These are phyloP conservation scores for Blera fallax DNA, from an alignment of 2,888 invertebrate genomes.

Conservation along the genomic window DNA sequence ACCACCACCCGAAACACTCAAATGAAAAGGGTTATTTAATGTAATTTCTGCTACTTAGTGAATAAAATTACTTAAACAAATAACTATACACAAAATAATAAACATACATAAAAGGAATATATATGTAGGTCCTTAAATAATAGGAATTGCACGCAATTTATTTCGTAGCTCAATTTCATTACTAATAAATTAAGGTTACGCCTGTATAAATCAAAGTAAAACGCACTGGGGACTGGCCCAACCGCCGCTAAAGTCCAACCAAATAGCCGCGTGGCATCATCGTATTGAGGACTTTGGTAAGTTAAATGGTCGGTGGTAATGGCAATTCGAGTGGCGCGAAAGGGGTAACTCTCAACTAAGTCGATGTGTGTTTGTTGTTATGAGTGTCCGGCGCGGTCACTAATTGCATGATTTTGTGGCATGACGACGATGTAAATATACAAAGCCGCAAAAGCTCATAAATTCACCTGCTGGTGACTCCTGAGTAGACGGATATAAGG, in stretches of 20 bases:
- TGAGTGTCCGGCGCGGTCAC: constrained; percentile 47
- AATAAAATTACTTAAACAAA: constrained; percentile 61
- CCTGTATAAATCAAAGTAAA: constrained; percentile 71
- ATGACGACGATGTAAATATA: constrained; percentile 62
- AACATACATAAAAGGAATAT: constrained; percentile 36
- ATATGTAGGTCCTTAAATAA: constrained; percentile 78
- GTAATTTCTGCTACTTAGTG: constrained; percentile 68
- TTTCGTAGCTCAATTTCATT: constrained; percentile 69
- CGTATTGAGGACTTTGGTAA: constrained; percentile 14
- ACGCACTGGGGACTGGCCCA: constrained; percentile 53
- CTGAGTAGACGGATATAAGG: constrained; percentile 56
- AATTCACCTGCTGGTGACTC: constrained; percentile 64
- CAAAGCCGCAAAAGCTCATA: constrained; percentile 60
- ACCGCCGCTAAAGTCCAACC: not conserved
- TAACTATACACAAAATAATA: constrained; percentile 57
- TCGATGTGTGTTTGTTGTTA: constrained; percentile 13
- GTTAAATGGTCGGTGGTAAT: not conserved
- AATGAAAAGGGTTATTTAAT: constrained; percentile 43
- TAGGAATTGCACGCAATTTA: constrained; percentile 80
- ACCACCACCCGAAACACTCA: constrained; percentile 2
- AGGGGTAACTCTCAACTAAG: constrained; percentile 43
- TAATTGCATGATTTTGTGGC: constrained; percentile 70
- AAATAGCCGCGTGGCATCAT: constrained; percentile 7
- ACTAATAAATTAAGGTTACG: constrained; percentile 67
- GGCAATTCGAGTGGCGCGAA: constrained; percentile 40